Percentiles rank a stretch among this genome's conserved stretches.
Conservation (phyloP, 2,113 vertebrate genomes). For the Marmota flaviventris region DNA sequence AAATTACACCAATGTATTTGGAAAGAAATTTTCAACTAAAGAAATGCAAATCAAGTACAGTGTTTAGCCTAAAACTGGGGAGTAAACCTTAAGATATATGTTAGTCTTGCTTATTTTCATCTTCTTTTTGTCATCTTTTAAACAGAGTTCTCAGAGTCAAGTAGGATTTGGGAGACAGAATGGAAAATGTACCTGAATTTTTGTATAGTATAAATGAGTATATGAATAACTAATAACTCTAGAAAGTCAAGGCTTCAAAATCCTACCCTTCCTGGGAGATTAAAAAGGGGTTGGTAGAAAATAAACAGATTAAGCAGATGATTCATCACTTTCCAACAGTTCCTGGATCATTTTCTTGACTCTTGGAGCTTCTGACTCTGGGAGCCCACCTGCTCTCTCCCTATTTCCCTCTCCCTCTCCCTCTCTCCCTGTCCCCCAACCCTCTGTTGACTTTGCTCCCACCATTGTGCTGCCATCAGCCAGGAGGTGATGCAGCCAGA, state of each 20-base stretch:
- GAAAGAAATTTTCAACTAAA: conserved; percentile 42
- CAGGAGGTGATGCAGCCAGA: background rate
- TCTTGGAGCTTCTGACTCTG: conserved; percentile 25
- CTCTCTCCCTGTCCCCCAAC: background rate
- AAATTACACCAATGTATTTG: background rate
- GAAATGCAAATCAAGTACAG: conserved; percentile 8
- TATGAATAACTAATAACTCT: background rate
- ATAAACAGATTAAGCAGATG: background rate
- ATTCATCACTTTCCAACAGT: conserved; percentile 37
- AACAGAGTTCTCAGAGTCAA: background rate
- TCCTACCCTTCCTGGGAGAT: background rate
- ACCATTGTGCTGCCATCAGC: background rate
- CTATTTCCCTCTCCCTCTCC: background rate
- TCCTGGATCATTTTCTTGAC: conserved; percentile 75
- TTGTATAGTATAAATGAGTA: background rate
- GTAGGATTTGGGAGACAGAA: background rate
- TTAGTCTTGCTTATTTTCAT: background rate
- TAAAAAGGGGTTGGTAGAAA: background rate
- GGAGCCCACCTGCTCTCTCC: no score
- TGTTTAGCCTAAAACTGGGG: background rate
- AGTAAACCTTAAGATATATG: background rate
- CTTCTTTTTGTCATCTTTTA: background rate
- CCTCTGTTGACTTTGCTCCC: background rate
- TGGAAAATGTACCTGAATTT: background rate
- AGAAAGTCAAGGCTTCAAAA: background rate